Evolutionary conservation across 2,113 vertebrate genomes (phyloP), one percentile per base, ranked within the genome.

Genomic region (Poicephalus meyeri): DNA sequence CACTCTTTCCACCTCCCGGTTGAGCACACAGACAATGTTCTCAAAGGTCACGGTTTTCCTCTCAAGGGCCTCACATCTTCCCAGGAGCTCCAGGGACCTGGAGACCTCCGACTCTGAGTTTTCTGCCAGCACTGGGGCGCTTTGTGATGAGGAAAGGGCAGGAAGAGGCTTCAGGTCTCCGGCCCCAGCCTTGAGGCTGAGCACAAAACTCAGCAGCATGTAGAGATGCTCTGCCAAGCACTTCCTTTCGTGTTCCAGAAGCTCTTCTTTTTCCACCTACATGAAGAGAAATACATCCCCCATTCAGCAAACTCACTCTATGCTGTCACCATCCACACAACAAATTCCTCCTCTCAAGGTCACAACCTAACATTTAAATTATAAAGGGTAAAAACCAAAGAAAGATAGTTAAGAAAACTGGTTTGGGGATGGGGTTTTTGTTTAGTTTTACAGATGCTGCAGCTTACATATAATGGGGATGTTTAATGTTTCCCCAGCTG

Each of bases 11-110:
- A 99, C 98, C 88, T 99, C 99, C 10, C 99, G 98, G 94, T 99
- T 99, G 64, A 99, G 98, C 80, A 99, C 99, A 0, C 99, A 99
- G 37, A 99, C 98, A 0, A 99, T 99, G 96, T 99, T 99, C 97
- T 99, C 99, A 35, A 99, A 98, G 41, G 99, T 99, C 15, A 89
- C 96, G 0, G 98, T 98, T 97, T 99, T 99, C 86, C 98, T 98
- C 37, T 99, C 98, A 20, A 99, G 85, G 41, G 98, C 98, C 84
- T 99, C 98, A 46, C 98, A 99, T 39, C 98, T 98, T 24, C 97
- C 98, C 82, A 98, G 93, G 47, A 99, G 98, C 91, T 99, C 98
- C 0, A 95, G 80, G 11, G 98, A 97, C 83, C 97, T 68, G 35
- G 96, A 68, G 12, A 93, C 55, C 56, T 89, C 96, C 0, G 80